Base-by-base conservation (phyloP, 30 jellyfish, hydroid and myxozoan genomes). In the Chrysaora quinquecirrha region DNA sequence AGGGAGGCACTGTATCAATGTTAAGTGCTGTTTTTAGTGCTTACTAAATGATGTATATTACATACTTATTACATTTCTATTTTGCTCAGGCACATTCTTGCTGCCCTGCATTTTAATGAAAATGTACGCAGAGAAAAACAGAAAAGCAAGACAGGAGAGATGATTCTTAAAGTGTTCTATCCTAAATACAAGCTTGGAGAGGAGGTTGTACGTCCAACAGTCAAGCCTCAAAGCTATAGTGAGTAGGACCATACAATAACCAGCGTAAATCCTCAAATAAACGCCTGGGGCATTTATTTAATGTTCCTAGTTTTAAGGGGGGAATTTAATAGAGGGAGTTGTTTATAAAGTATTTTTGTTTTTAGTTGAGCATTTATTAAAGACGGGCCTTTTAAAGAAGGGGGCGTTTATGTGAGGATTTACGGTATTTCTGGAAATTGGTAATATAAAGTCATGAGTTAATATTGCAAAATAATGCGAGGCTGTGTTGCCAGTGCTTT, bases 61-160 rank as follows among this genome's bases (percentile, higher is more conserved):
- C 16, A 16, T 43, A 6, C 58, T 43, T 43, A 43, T 43, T 43
- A 9, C 9, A 6, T 6, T 16, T 43, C 16, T 43, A 6, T 16
- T 43, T 12, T 25, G 21, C 19, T 28, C 80, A 74, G 86, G 73
- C 86, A 74, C 30, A 32, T 49, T 47, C 54, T 74, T 74, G 86
- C 75, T 24, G 52, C 60, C 34, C 7, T 34, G 30, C 86, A 74
- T 48, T 74, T 74, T 31, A 74, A 74, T 74, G 75, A 74, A 30
- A 74, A 74, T 49, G 46, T 74, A 14, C 60, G 32, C 11, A 74
- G 86, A 60, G 75, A 74, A 54, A 74, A 33, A 35, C 49, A 48
- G 30, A 23, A n/a, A 75, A 48, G 73, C 46, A 74, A 54, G 24
- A 34, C 27, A 27, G 87, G 87, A 4, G 66, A 56, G 34, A 34